These are phyloP conservation scores for Amphiprion percula DNA, from an alignment of 2,113 vertebrate genomes.

Conservation along the genomic window DNA sequence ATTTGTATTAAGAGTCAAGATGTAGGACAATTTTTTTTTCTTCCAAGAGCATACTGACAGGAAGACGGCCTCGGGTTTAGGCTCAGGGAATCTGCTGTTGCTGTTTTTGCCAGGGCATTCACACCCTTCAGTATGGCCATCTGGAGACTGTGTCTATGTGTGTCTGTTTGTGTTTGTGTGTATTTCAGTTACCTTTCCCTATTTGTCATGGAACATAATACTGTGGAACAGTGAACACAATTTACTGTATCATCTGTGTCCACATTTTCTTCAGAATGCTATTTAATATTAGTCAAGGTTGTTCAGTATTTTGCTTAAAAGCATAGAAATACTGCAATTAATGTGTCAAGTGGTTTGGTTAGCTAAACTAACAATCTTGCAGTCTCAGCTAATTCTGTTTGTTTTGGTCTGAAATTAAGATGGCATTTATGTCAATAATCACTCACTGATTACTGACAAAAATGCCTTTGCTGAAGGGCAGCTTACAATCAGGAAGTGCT, in stretches of 20 bases:
- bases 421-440: not conserved
- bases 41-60: slow-evolving; percentile 12
- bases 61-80: slow-evolving; percentile 50
- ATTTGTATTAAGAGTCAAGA: slow-evolving; percentile 42
- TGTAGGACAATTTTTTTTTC: slow-evolving; percentile 13
- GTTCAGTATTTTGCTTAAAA: not conserved
- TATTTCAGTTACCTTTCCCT: slow-evolving; percentile 2
- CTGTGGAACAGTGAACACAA: not conserved
- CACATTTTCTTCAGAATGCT: not conserved
- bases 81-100: slow-evolving; percentile 43
- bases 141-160: slow-evolving; percentile 18
- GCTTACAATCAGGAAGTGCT: no score
- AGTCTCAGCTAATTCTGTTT: not conserved
- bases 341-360: not conserved
- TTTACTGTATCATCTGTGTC: not conserved
- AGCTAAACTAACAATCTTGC: no score
- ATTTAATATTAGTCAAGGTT: not conserved
- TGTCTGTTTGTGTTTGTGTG: not conserved
- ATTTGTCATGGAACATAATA: not conserved
- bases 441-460: not conserved
- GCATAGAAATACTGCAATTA: not conserved
- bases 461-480: no score
- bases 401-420: not conserved
- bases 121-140: slow-evolving; percentile 23
- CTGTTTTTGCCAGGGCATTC: slow-evolving; percentile 16